Evolutionary conservation across 2,113 vertebrate genomes (phyloP).

Genomic region (Xerus inauris): DNA sequence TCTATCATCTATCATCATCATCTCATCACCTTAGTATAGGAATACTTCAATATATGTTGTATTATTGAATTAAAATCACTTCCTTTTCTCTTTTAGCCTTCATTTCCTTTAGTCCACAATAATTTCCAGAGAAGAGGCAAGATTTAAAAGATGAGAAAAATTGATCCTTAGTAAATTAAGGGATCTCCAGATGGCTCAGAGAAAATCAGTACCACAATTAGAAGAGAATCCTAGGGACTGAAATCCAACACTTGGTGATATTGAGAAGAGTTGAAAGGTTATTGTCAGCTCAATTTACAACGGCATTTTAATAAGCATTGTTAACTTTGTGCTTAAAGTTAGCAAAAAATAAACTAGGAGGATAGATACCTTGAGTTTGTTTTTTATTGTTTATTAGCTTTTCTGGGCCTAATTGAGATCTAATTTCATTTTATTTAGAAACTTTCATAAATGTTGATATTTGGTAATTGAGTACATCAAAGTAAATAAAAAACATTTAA

Average conservation of each 20-base stretch:
- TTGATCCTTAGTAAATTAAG: slow-evolving; percentile 46
- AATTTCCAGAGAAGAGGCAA: slow-evolving; percentile 49
- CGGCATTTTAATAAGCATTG: slow-evolving; percentile 40
- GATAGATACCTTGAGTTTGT: not conserved
- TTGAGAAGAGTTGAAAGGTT: not conserved
- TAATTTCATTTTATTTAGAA: slow-evolving; percentile 67
- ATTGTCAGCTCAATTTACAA: not conserved
- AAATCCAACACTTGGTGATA: not conserved
- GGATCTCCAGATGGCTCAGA: slow-evolving; percentile 18
- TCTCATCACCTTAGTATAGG: not conserved
- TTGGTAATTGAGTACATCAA: slow-evolving; percentile 37
- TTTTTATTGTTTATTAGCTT: slow-evolving; percentile 37
- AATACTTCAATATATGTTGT: slow-evolving; percentile 19
- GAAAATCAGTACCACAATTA: slow-evolving; percentile 22
- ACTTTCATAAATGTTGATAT: slow-evolving; percentile 53
- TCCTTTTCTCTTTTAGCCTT: not conserved
- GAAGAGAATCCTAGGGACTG: not conserved
- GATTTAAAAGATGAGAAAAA: slow-evolving; percentile 67
- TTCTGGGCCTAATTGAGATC: slow-evolving; percentile 47
- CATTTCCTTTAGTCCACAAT: slow-evolving; percentile 19
- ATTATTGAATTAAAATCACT: slow-evolving; percentile 24
- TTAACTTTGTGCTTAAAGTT: slow-evolving; percentile 51
- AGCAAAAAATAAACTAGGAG: not conserved
- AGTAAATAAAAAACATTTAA: slow-evolving; percentile 62
- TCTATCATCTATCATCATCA: not conserved